phyloP scores from a whole-genome alignment of 2,113 vertebrate genomes.

The Sebastes schlegelii region DNA sequence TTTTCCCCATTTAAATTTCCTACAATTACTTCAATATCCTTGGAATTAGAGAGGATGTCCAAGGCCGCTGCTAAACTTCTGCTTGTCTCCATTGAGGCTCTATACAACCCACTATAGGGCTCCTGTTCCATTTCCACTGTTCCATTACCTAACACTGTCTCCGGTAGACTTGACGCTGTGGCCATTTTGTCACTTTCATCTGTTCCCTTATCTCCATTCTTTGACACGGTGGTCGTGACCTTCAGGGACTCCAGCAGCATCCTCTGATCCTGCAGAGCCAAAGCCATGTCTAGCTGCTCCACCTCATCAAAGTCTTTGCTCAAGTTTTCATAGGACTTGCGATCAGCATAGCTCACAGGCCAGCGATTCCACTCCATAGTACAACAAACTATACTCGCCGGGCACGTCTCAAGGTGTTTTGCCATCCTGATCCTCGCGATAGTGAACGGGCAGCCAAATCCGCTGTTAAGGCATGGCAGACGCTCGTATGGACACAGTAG shows the following conservation, averaged over 20 bases:
- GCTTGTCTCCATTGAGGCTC: conserved; percentile 91
- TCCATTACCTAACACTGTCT: conserved; percentile 81
- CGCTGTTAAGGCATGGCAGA: conserved; percentile 94
- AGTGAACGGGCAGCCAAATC: conserved; percentile 95
- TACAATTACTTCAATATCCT: conserved; percentile 88
- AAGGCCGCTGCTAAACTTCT: conserved; percentile 93
- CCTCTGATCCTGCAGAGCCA: conserved; percentile 97
- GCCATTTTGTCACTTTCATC: conserved; percentile 85
- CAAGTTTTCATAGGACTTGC: conserved; percentile 96
- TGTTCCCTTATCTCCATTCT: conserved; percentile 84
- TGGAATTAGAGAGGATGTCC: conserved; percentile 92
- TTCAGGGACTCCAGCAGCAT: conserved; percentile 98
- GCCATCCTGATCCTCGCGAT: conserved; percentile 92
- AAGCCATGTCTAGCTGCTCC: conserved; percentile 97
- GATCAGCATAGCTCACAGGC: conserved; percentile 97
- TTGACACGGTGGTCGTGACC: conserved; percentile 93
- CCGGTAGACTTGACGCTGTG: conserved; percentile 79
- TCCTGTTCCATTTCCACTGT: conserved; percentile 90
- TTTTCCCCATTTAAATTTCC: conserved; percentile 82
- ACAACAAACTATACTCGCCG: conserved; percentile 97
- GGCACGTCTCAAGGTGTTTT: conserved; percentile 93
- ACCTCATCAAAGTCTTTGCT: conserved; percentile 96
- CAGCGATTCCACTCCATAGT: conserved; percentile 99
- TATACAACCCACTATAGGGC: conserved; percentile 90
- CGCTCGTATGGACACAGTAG: conserved; percentile 95